Conservation (phyloP, 2,797 vertebrate genomes). For the Amniataba percoides region DNA sequence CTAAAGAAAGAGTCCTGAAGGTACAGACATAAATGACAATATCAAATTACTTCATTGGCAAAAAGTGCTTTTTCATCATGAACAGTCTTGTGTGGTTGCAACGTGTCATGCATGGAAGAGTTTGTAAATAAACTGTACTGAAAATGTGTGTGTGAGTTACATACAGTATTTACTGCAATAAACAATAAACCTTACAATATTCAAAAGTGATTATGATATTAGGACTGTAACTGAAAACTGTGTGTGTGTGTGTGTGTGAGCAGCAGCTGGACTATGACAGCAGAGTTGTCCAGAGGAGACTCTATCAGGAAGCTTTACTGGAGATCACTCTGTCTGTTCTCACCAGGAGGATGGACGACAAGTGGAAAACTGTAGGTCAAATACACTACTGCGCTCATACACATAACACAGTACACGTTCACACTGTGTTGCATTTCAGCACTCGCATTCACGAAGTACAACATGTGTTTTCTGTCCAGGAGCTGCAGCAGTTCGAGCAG, state of each 20-base stretch:
- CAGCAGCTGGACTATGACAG: conserved; percentile 97
- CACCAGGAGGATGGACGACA: conserved; percentile 87
- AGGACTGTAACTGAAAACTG: not conserved
- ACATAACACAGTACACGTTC: not conserved
- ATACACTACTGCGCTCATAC: not conserved
- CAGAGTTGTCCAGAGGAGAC: conserved; percentile 90
- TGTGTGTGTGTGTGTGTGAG: conserved; percentile 55
- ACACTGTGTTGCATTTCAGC: not conserved
- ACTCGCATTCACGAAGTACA: not conserved
- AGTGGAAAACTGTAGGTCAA: conserved; percentile 88
- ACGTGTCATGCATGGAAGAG: too few relatives aligned
- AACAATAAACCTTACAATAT: not conserved
- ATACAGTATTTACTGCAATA: too few relatives aligned
- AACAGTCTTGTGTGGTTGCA: too few relatives aligned
- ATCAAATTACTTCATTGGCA: too few relatives aligned
- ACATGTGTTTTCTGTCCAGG: conserved; percentile 75
- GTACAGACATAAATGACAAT: conserved; percentile 27
- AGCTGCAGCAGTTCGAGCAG: conserved; percentile 92
- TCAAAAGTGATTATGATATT: not conserved
- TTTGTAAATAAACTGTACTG: too few relatives aligned
- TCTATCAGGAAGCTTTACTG: conserved; percentile 91
- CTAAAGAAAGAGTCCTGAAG: conserved; percentile 79
- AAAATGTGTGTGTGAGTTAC: too few relatives aligned
- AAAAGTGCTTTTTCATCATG: too few relatives aligned
- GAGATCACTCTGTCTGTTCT: conserved; percentile 91